These are phyloP conservation scores for Drosophila santomea DNA, from an alignment of 1,140 invertebrate species.

Conservation along the genomic window DNA sequence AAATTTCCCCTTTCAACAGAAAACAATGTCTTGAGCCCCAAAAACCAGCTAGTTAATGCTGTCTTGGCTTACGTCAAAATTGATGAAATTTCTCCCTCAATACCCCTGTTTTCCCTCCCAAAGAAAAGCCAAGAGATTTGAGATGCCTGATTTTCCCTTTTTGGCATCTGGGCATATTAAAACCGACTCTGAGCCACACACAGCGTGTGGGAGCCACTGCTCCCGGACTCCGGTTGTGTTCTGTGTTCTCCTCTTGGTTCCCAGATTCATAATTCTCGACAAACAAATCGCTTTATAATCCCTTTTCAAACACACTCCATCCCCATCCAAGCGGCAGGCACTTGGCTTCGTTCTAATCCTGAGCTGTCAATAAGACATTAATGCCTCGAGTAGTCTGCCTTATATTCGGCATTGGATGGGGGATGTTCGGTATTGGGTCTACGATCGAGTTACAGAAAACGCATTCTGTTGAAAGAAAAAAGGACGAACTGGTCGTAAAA, in stretches of 20 bases:
- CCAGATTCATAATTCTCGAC: constrained; percentile 81
- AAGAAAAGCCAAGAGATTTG: constrained; percentile 45
- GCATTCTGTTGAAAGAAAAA: constrained; percentile 66
- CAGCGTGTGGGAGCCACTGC: constrained; percentile 66
- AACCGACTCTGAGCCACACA: constrained; percentile 51
- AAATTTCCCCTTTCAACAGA: neutral
- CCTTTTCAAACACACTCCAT: constrained; percentile 74
- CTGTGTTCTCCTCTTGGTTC: constrained; percentile 20
- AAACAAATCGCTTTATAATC: constrained; percentile 83
- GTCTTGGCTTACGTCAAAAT: constrained; percentile 47
- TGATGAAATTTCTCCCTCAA: constrained; percentile 26
- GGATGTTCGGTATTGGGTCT: neutral
- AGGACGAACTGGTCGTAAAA: constrained; percentile 46
- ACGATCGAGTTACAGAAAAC: constrained; percentile 71
- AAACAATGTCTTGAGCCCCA: constrained; percentile 12
- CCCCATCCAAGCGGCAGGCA: constrained; percentile 31
- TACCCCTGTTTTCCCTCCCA: neutral
- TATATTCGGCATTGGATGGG: neutral
- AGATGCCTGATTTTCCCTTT: constrained; percentile 24
- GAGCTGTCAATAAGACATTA: constrained; percentile 82
- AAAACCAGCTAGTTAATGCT: constrained; percentile 48
- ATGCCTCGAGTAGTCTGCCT: constrained; percentile 37
- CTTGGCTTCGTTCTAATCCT: constrained; percentile 75
- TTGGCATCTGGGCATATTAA: constrained; percentile 5
- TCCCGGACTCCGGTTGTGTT: constrained; percentile 2